phyloP scores from a whole-genome alignment of 2,113 vertebrate genomes.

The Riparia riparia region DNA sequence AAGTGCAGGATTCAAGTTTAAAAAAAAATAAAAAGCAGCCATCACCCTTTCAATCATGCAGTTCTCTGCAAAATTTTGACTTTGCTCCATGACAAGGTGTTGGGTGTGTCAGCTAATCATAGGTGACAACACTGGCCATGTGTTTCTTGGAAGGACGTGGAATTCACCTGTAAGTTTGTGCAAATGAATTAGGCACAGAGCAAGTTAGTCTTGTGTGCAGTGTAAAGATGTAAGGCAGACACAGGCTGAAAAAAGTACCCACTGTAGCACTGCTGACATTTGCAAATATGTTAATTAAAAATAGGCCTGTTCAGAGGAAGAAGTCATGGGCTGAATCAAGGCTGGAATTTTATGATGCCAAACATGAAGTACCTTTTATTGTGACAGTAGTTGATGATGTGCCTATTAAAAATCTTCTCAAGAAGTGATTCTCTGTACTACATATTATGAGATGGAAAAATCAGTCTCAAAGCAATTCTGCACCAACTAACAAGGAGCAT shows the following conservation, averaged over 20 bases:
- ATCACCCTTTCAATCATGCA: not conserved
- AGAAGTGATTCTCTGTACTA: not conserved
- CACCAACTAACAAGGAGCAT: not conserved
- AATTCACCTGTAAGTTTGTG: not conserved
- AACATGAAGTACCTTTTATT: conserved; percentile 23
- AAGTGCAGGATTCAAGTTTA: not conserved
- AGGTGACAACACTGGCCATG: not conserved
- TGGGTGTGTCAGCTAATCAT: not conserved
- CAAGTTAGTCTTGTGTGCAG: not conserved
- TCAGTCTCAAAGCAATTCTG: not conserved
- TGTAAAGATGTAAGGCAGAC: not conserved
- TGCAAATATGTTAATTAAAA: conserved; percentile 37
- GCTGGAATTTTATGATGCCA: not conserved
- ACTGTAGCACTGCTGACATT: not conserved
- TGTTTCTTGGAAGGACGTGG: not conserved
- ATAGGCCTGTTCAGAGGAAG: not conserved
- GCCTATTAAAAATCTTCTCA: conserved; percentile 29
- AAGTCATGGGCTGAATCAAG: not conserved
- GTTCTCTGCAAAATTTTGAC: not conserved
- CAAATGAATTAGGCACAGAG: not conserved
- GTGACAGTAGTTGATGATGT: not conserved
- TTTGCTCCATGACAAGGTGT: not conserved
- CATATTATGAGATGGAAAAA: not conserved
- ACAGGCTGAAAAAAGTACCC: not conserved
- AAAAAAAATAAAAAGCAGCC: not conserved